Base-by-base conservation (phyloP, 2,888 invertebrate genomes). In the Callyntrura sp. region DNA sequence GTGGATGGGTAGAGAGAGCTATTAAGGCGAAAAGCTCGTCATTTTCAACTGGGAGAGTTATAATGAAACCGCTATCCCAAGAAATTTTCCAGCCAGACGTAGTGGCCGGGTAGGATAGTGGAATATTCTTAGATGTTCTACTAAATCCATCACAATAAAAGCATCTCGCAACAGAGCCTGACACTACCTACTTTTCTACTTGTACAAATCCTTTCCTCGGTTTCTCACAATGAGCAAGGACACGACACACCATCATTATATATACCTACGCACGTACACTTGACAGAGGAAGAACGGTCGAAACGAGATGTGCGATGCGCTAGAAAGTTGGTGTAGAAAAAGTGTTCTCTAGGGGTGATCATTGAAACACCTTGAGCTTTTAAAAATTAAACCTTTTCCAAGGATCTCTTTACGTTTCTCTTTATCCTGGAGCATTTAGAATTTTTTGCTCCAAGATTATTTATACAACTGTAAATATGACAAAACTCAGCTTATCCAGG, bases 81-180 rank as follows among this genome's bases (percentile, higher is more conserved):
- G 68, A n/a, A n/a, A n/a, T n/a, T 68, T 43, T 68, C 68, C 68
- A 65, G 0, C 6, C 28, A 65, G 11, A 23, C 65, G 35, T 35
- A 6, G 2, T 35, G 35, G 35, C 35, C 35, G 5, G 5, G 43
- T 17, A 35, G 60, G 9, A 23, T n/a, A n/a, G n/a, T n/a, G 23
- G 20, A 5, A 3, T 23, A 3, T 23, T 4, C 23, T 9, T n/a
- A 9, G n/a, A 60, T 20, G 8, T 60, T 60, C 9, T 43, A 43
- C n/a, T 68, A 68, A 68, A 68, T 68, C 35, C 43, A 35, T 68
- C 68, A n/a, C 68, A 68, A 68, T 68, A 68, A 68, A 68, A 68
- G 43, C 35, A 9, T 65, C 35, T 8, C 35, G 17, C 35, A 68
- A 68, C n/a, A 68, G 28, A 35, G 35, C 35, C 35, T 35, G 6